phyloP scores from a whole-genome alignment of 2,797 vertebrate genomes.

The Eulemur rubriventer region DNA sequence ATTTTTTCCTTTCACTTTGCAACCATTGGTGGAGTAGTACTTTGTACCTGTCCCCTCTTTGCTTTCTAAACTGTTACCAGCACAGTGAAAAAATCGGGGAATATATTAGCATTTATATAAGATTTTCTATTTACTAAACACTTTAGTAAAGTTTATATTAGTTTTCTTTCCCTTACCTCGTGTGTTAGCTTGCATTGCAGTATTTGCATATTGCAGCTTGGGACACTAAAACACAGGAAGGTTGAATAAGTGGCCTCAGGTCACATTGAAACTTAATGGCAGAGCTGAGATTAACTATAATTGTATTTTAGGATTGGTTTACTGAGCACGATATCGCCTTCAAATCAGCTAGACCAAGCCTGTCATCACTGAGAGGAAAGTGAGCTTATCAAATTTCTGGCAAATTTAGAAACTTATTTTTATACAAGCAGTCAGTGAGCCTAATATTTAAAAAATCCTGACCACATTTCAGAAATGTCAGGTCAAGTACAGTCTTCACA shows the following conservation, averaged over 20 bases:
- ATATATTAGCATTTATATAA: constrained; percentile 73
- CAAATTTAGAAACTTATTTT: constrained; percentile 38
- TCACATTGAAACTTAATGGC: constrained; percentile 50
- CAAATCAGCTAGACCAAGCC: background rate
- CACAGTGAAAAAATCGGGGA: constrained; percentile 35
- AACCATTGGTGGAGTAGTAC: background rate
- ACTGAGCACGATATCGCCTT: background rate
- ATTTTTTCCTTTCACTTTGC: background rate
- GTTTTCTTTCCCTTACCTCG: constrained; percentile 40
- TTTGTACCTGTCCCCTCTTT: background rate
- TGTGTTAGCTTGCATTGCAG: constrained; percentile 1
- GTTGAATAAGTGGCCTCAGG: background rate
- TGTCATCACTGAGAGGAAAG: background rate
- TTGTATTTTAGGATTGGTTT: constrained; percentile 23
- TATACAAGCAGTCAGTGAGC: background rate
- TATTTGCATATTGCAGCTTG: constrained; percentile 53
- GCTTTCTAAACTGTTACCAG: constrained; percentile 28
- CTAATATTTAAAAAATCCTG: background rate
- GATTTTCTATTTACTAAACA: constrained; percentile 62
- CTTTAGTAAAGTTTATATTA: constrained; percentile 56
- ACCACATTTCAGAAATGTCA: background rate
- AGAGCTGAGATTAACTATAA: constrained; percentile 33
- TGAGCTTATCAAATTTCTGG: background rate
- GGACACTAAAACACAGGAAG: background rate
- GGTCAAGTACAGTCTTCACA: background rate